phyloP scores from a whole-genome alignment of 2,888 invertebrate genomes.

The Hydrotaea diabolus region DNA sequence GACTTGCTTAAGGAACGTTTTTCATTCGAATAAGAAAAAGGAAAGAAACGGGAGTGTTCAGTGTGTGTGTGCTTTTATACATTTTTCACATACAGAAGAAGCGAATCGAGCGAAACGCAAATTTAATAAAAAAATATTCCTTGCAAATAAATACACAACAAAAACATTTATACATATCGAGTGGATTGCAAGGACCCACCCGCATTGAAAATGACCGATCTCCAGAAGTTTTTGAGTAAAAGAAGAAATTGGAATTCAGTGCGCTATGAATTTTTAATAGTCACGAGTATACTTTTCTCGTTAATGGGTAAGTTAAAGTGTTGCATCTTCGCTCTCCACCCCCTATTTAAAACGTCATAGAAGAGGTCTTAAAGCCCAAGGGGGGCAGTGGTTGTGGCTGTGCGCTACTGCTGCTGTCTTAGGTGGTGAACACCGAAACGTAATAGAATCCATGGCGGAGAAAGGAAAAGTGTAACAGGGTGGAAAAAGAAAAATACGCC shows the following conservation, averaged over 20 bases:
- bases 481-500: background rate
- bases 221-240: constrained; percentile 43
- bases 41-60: constrained; percentile 49
- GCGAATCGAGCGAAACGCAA: background rate
- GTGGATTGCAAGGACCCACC: background rate
- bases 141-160: background rate
- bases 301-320: constrained; percentile 68
- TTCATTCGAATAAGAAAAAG: constrained; percentile 27
- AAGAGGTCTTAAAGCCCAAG: background rate
- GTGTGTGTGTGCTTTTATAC: constrained; percentile 34
- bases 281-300: constrained; percentile 67
- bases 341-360: background rate
- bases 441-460: constrained; percentile 13
- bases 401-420: background rate
- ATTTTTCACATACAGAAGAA: constrained; percentile 36
- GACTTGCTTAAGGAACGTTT: constrained; percentile 52
- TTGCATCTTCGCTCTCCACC: constrained; percentile 12
- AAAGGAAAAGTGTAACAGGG: constrained; percentile 40
- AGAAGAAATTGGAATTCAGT: constrained; percentile 40
- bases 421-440: constrained; percentile 18
- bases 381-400: background rate
- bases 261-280: constrained; percentile 48
- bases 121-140: background rate
- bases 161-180: constrained; percentile 3
- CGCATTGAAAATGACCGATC: constrained; percentile 41